A percentile compares a stretch with the other conserved stretches of the same genome.
Conservation (phyloP, 2,888 invertebrate species). For the Coelogynopora nodosa region DNA sequence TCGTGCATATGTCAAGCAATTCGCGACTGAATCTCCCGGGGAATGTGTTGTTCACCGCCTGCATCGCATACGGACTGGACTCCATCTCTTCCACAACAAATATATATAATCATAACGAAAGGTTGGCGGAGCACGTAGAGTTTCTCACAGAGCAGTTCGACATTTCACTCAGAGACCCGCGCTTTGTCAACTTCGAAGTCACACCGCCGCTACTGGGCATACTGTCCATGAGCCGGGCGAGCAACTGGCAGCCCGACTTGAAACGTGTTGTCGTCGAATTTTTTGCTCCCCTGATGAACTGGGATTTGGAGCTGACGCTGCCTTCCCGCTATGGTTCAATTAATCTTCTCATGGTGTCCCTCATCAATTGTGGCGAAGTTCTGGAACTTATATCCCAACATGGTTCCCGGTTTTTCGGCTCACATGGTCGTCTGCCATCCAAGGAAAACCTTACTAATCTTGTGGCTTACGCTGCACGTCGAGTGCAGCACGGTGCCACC, state of each 20-base stretch:
- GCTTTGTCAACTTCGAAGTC: background rate
- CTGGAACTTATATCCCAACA: background rate
- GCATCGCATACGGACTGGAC: background rate
- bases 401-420: background rate
- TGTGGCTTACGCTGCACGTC: background rate
- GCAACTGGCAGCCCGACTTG: background rate
- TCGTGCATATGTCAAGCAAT: background rate
- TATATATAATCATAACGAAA: too few species aligned
- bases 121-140: background rate
- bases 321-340: background rate
- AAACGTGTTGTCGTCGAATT: background rate
- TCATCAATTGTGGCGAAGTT: background rate
- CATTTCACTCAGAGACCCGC: background rate
- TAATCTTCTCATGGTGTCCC: background rate
- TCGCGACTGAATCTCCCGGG: background rate
- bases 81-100: background rate
- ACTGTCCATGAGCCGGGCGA: background rate
- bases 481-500: background rate
- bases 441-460: background rate
- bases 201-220: constrained; percentile 2
- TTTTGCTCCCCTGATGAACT: background rate
- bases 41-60: background rate
- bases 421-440: background rate
- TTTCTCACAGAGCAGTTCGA: background rate
- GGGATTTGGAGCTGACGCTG: background rate